Evolutionary conservation across 2,888 invertebrate genomes (phyloP), one percentile per base, ranked within the genome.

Genomic region (Phlogophora meticulosa): DNA sequence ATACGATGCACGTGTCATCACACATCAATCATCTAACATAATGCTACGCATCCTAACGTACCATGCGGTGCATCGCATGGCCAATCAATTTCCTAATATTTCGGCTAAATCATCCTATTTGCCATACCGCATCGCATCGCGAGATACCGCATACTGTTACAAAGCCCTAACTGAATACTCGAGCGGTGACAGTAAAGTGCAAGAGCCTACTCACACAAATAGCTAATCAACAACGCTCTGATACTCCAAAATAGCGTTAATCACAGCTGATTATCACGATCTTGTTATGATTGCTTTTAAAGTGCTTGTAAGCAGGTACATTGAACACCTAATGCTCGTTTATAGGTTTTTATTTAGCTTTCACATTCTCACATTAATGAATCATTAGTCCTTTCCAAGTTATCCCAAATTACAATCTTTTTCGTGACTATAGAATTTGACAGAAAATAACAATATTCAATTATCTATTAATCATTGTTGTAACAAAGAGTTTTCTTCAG

Each of bases 231-330:
- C 28, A 42, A 60, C 32, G 45, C 45, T 51, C 56, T 45, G 62
- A 51, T 62, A 69, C 57, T 62, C 55, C n/a, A 66, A 68, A 59
- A 67, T 60, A 42, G 61, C 55, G 51, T 62, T 75, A 72, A 80
- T 80, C 67, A 70, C 72, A 80, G 75, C 59, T 77, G 64, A 60
- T 63, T 70, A 80, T 77, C 69, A 80, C 67, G 48, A 64, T 76
- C 22, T 61, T 59, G 22, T 60, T 64, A 43, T 7, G 42, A 59
- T 65, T 76, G 59, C 63, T 78, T 66, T 45, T 46, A 24, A 38
- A 63, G 52, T 64, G 56, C 22, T 57, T 34, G 59, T 28, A 55
- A 60, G 72, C 59, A 62, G 62, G 72, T 63, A 76, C 67, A 2
- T 28, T 49, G 55, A 58, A 60, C 56, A 67, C 57, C 72, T 66